Evolutionary conservation across 1,140 invertebrate genomes (phyloP).

Genomic region (Leptinotarsa undecemlineata): DNA sequence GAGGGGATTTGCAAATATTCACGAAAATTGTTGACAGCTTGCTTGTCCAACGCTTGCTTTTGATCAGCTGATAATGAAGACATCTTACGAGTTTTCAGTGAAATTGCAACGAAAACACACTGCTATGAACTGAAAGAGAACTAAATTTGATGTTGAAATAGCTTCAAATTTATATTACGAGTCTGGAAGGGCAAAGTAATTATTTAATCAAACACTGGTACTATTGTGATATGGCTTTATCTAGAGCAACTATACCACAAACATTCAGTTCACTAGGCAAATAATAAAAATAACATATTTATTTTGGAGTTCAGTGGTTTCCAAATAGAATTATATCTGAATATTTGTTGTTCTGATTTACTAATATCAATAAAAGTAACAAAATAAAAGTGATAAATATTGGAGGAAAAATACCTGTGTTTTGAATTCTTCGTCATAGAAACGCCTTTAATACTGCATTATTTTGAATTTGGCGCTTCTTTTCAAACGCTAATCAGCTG

Average conservation of each 20-base stretch:
- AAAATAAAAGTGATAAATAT: neutral
- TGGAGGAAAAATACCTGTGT: constrained; percentile 3
- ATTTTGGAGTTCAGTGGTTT: neutral
- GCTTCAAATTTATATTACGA: constrained; percentile 16
- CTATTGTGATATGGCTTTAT: constrained; percentile 10
- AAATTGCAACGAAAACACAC: constrained; percentile 33
- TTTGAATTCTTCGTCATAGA: constrained; percentile 20
- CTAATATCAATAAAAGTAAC: neutral
- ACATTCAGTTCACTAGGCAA: neutral
- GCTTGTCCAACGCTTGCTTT: constrained; percentile 56
- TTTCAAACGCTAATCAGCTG: constrained; percentile 21
- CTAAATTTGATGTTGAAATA: neutral
- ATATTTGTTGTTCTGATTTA: neutral
- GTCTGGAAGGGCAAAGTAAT: neutral
- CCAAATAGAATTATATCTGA: neutral
- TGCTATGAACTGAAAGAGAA: constrained; percentile 21
- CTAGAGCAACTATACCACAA: neutral
- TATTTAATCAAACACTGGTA: constrained; percentile 20
- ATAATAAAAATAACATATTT: constrained; percentile 15
- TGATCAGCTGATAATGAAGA: constrained; percentile 46
- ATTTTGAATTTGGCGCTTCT: constrained; percentile 19
- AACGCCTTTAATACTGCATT: constrained; percentile 18
- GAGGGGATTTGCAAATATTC: constrained; percentile 80
- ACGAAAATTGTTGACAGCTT: constrained; percentile 75
- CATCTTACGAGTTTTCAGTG: constrained; percentile 36